These are phyloP conservation scores for Marmota flaviventris DNA, from an alignment of 2,113 vertebrate genomes.

Conservation along the genomic window DNA sequence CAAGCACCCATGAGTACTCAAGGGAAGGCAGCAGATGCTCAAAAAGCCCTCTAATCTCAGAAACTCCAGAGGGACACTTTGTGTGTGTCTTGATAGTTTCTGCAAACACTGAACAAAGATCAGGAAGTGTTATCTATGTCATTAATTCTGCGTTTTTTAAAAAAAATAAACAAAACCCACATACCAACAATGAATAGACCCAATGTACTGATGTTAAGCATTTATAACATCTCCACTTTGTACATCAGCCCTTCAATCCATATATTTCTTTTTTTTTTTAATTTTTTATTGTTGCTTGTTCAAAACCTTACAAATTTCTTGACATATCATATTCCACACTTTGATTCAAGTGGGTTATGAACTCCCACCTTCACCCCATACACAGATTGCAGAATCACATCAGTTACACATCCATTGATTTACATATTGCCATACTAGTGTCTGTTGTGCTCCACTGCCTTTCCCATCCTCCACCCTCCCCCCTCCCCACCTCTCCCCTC, in stretches of 20 bases:
- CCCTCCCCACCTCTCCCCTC: too few species aligned
- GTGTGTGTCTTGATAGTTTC: not conserved
- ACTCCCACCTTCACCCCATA: too few species aligned
- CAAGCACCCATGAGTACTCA: not conserved
- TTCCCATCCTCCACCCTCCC: too few species aligned
- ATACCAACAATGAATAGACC: not conserved
- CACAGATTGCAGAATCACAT: too few species aligned
- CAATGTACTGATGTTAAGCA: not conserved
- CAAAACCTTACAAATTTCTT: too few species aligned
- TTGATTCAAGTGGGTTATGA: too few species aligned
- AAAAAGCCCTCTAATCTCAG: slow-evolving; percentile 29
- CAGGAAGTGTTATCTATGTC: not conserved
- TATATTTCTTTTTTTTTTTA: too few species aligned
- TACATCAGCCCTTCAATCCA: not conserved
- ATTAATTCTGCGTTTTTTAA: not conserved
- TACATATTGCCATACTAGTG: too few species aligned
- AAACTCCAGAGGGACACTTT: slow-evolving; percentile 9
- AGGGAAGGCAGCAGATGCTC: slow-evolving; percentile 39
- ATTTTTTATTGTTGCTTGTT: too few species aligned
- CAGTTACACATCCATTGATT: too few species aligned
- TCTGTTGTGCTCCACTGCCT: too few species aligned
- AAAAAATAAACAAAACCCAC: not conserved
- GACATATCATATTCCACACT: too few species aligned
- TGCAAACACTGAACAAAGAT: slow-evolving; percentile 43
- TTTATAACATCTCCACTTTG: not conserved